phyloP scores from a whole-genome alignment of 2,797 vertebrate genomes.

The Microhierax caerulescens region DNA sequence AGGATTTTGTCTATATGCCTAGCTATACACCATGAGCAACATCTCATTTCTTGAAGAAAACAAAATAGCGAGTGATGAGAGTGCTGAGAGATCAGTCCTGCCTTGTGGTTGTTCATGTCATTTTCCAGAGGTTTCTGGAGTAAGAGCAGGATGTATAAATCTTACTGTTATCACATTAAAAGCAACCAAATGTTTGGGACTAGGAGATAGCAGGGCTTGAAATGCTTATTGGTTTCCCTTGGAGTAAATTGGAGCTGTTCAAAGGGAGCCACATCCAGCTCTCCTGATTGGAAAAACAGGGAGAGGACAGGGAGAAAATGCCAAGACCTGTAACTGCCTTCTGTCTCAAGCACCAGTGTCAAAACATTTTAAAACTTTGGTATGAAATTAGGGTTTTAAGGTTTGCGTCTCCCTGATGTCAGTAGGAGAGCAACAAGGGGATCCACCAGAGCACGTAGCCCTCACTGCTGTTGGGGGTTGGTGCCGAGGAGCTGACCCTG shows the following conservation, averaged over 20 bases:
- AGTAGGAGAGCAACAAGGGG: neutral
- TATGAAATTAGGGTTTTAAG: neutral
- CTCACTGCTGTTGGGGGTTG: rapidly evolving
- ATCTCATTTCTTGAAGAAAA: neutral
- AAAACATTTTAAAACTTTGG: neutral
- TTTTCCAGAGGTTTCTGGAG: constrained; percentile 22
- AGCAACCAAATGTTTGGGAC: constrained; percentile 19
- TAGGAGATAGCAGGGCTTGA: constrained; percentile 3
- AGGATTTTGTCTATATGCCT: neutral
- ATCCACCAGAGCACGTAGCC: neutral
- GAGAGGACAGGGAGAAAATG: constrained; percentile 5
- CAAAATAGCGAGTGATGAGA: neutral
- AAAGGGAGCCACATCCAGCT: constrained; percentile 35
- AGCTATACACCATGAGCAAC: neutral
- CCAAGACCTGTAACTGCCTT: constrained; percentile 12
- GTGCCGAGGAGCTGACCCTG: rapidly evolving
- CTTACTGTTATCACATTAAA: neutral
- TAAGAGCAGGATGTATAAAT: neutral
- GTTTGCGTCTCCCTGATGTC: neutral
- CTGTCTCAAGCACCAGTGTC: neutral
- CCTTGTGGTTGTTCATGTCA: neutral
- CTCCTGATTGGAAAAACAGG: constrained; percentile 45
- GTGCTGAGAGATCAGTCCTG: neutral
- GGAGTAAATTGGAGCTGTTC: constrained; percentile 26
- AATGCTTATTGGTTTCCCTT: neutral